Evolutionary conservation across 2,888 invertebrate species (phyloP).

Genomic region (Xylota segnis): DNA sequence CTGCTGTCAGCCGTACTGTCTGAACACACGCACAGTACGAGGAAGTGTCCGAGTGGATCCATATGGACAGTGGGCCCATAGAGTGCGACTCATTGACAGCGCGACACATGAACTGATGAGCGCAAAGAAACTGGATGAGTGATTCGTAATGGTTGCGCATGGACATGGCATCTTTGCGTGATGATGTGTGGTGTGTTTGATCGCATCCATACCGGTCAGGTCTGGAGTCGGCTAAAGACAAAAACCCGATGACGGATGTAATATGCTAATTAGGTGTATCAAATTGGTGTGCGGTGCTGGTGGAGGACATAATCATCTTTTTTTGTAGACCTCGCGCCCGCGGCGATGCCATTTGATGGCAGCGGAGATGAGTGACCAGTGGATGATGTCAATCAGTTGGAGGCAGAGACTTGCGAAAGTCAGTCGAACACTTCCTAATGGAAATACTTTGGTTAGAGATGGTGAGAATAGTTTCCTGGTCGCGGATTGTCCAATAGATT

Average conservation of each 20-base stretch:
- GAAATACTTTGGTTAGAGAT: conserved; percentile 28
- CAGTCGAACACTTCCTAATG: conserved; percentile 55
- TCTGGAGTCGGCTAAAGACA: conserved; percentile 48
- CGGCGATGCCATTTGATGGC: conserved; percentile 18
- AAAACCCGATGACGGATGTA: conserved; percentile 70
- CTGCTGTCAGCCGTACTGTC: conserved; percentile 53
- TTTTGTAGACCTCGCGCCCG: not conserved
- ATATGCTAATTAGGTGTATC: conserved; percentile 73
- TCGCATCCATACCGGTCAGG: conserved; percentile 26
- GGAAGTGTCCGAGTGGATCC: conserved; percentile 75
- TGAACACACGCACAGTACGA: conserved; percentile 49
- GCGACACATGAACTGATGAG: conserved; percentile 63
- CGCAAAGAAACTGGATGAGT: conserved; percentile 74
- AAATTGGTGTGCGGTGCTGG: conserved; percentile 54
- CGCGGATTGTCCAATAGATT: conserved; percentile 35
- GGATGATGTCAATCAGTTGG: conserved; percentile 55
- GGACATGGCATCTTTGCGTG: conserved; percentile 46
- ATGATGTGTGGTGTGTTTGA: conserved; percentile 67
- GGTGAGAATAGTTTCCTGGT: conserved; percentile 66
- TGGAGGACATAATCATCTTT: conserved; percentile 48
- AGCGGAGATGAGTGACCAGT: conserved; percentile 52
- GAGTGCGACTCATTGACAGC: conserved; percentile 59
- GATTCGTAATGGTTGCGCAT: conserved; percentile 62
- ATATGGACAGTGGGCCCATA: conserved; percentile 65
- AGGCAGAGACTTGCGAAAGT: conserved; percentile 56